A percentile compares a stretch with the other conserved stretches of the same genome.
These are phyloP conservation scores for Piprites chloris DNA, from an alignment of 2,113 vertebrate genomes.

Conservation along the genomic window DNA sequence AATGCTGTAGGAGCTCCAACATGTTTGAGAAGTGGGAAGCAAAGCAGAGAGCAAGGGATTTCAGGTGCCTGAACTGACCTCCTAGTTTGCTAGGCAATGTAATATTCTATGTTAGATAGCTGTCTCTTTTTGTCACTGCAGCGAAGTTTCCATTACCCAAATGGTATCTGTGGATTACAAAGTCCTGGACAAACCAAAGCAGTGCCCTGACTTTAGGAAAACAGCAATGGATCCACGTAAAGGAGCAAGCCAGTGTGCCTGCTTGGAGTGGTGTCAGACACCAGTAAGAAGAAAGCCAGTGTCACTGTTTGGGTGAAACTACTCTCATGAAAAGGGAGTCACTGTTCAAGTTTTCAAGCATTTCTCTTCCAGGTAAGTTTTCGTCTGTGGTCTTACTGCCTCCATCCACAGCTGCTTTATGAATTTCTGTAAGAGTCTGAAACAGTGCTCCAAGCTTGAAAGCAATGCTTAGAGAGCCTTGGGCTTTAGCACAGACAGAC, in stretches of 20 bases:
- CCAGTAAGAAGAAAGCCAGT: background rate
- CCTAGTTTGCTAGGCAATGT: background rate
- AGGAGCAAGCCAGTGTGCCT: background rate
- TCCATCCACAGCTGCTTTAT: background rate
- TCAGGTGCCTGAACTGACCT: background rate
- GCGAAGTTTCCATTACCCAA: background rate
- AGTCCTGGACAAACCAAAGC: background rate
- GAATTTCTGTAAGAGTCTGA: background rate
- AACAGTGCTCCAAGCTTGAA: background rate
- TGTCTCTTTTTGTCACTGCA: background rate
- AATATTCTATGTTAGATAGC: background rate
- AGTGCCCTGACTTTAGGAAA: background rate
- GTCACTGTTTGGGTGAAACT: background rate
- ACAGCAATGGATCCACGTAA: background rate
- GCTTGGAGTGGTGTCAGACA: background rate
- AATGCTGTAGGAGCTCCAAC: background rate
- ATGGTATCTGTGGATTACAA: background rate
- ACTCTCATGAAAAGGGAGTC: accelerated
- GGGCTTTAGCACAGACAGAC: background rate
- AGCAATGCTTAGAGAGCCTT: background rate
- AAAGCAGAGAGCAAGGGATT: background rate
- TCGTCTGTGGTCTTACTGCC: background rate
- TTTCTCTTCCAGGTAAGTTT: background rate
- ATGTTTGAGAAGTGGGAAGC: background rate
- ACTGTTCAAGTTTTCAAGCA: background rate